These are phyloP conservation scores for Nemotelus pantherinus DNA, from an alignment of 2,888 invertebrate genomes.

Conservation along the genomic window DNA sequence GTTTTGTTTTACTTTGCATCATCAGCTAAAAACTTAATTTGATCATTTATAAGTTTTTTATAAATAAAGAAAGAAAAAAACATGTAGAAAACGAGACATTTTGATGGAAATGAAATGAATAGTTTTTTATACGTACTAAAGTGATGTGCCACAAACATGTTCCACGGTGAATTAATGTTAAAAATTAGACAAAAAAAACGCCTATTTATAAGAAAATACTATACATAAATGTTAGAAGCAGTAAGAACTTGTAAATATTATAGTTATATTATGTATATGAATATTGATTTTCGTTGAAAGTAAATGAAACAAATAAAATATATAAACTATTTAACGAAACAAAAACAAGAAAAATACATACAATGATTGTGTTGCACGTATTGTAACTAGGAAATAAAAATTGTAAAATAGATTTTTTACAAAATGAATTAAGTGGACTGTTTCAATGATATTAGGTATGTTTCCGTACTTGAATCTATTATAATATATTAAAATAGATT, in stretches of 20 bases:
- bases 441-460: no score
- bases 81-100: neutral
- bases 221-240: constrained; percentile 38
- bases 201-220: constrained; percentile 37
- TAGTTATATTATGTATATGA: constrained; percentile 29
- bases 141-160: constrained; percentile 45
- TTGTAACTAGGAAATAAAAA: constrained; percentile 38
- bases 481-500: no score
- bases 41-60: no score
- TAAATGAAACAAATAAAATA: constrained; percentile 31
- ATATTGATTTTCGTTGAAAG: constrained; percentile 37
- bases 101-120: constrained; percentile 7
- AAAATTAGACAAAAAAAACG: constrained; percentile 41
- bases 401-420: constrained; percentile 41
- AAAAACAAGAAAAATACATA: constrained; percentile 29
- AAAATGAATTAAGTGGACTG: neutral
- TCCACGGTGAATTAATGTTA: constrained; percentile 39
- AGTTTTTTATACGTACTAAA: constrained; percentile 43
- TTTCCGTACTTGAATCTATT: no score
- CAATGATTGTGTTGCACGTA: constrained; percentile 42
- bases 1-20: no score
- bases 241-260: constrained; percentile 41
- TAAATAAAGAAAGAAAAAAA: neutral
- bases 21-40: no score
- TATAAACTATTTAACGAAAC: constrained; percentile 34